phyloP scores from a whole-genome alignment of 2,797 vertebrate species.

The Catamblyrhynchus diadema region DNA sequence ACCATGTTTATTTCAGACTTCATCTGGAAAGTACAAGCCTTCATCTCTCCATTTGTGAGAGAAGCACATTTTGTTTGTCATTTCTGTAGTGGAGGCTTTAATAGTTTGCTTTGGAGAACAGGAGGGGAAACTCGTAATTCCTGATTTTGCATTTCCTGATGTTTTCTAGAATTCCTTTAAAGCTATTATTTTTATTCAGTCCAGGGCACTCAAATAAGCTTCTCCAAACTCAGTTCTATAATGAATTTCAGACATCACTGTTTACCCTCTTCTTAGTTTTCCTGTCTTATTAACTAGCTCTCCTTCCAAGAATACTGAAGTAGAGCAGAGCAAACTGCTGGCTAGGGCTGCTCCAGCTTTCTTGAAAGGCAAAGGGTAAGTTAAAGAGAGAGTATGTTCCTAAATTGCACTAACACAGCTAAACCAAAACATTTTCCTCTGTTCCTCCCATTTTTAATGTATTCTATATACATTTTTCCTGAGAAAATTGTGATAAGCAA shows the following conservation, averaged over 20 bases:
- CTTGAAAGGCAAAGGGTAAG: slow-evolving; percentile 97
- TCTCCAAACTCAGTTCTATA: slow-evolving; percentile 43
- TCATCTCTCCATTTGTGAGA: background rate
- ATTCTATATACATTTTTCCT: background rate
- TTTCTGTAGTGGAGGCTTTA: background rate
- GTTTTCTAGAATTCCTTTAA: background rate
- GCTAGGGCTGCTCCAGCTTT: slow-evolving; percentile 88
- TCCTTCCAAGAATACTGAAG: slow-evolving; percentile 85
- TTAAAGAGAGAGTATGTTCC: slow-evolving; percentile 70
- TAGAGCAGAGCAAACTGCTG: slow-evolving; percentile 86
- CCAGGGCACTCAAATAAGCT: background rate
- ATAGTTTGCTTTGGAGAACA: background rate
- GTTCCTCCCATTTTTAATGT: background rate
- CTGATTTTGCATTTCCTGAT: background rate
- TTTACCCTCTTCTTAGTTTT: slow-evolving; percentile 75
- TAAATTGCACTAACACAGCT: slow-evolving; percentile 68
- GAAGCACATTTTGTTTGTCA: background rate
- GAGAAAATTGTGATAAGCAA: slow-evolving; percentile 33
- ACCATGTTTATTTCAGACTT: background rate
- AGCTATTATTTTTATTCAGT: background rate
- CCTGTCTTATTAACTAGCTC: slow-evolving; percentile 85
- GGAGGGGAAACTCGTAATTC: background rate
- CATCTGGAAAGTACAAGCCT: background rate
- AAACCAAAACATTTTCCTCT: slow-evolving; percentile 39
- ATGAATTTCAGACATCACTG: slow-evolving; percentile 38